A percentile compares a stretch with the other conserved stretches of the same genome.
phyloP scores from a whole-genome alignment of 2,888 invertebrate species.

The Eupithecia abbreviata region DNA sequence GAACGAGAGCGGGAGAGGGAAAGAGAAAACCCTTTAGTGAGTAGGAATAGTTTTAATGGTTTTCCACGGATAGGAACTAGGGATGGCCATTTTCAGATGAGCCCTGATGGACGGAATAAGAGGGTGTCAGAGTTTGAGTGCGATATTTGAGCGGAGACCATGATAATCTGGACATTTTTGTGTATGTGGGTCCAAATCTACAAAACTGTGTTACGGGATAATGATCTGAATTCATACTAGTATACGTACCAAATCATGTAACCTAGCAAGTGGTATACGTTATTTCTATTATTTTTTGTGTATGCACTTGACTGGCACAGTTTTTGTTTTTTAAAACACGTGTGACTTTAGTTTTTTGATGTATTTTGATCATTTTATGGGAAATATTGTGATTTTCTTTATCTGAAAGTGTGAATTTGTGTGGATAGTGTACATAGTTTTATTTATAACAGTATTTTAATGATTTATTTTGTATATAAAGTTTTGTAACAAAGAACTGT shows the following conservation, averaged over 20 bases:
- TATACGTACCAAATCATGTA: conserved; percentile 18
- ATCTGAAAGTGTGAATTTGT: conserved; percentile 53
- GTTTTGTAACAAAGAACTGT: conserved; percentile 55
- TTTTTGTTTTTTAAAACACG: conserved; percentile 7
- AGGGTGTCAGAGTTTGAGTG: conserved; percentile 87
- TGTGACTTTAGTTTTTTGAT: conserved; percentile 3
- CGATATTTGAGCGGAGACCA: conserved; percentile 74
- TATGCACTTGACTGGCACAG: conserved; percentile 24
- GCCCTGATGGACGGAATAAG: conserved; percentile 78
- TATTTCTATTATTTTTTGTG: conserved; percentile 40
- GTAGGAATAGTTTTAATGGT: conserved; percentile 80
- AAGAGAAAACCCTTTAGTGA: conserved; percentile 76
- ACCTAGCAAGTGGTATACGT: not conserved
- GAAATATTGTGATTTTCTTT: conserved; percentile 56
- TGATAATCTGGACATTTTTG: conserved; percentile 10
- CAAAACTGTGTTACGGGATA: not conserved
- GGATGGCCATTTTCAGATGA: conserved; percentile 74
- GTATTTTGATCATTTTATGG: conserved; percentile 20
- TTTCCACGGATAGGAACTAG: conserved; percentile 75
- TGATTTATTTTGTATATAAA: conserved; percentile 56
- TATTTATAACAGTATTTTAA: conserved; percentile 76
- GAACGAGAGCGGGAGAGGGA: conserved; percentile 69
- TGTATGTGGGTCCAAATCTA: not conserved
- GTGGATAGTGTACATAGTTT: conserved; percentile 70
- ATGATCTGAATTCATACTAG: conserved; percentile 12